Percentiles rank a stretch among this genome's conserved stretches.
Conservation (phyloP, 2,888 invertebrate genomes). For the Ommatoiulus sabulosus region DNA sequence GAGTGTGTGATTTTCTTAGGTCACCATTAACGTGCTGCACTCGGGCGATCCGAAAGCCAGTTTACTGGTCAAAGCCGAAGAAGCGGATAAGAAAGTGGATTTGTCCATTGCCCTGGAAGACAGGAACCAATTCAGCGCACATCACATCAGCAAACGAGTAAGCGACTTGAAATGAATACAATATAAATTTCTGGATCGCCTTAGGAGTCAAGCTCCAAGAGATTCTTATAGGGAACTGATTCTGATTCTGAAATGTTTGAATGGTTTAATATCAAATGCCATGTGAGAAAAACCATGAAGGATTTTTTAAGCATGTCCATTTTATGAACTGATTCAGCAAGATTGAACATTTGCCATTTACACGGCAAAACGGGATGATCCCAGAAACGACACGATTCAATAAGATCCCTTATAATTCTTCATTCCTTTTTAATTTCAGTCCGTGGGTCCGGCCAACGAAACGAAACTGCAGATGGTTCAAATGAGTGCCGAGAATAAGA, state of each 20-base stretch:
- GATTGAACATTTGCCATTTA: no score
- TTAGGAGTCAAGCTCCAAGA: no score
- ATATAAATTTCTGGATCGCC: no score
- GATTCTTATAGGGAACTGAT: no score
- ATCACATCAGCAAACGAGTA: slow-evolving; percentile 49
- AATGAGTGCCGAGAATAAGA: background rate
- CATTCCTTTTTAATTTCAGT: background rate
- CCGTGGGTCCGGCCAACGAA: background rate
- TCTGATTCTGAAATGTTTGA: no score
- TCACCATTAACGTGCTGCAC: slow-evolving; percentile 11
- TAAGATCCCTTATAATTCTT: no score
- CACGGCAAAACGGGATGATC: no score
- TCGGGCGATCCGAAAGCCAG: background rate
- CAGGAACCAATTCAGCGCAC: background rate
- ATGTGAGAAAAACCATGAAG: no score
- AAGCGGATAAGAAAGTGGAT: background rate
- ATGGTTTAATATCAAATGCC: no score
- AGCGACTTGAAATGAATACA: background rate
- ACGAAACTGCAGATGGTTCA: slow-evolving; percentile 50
- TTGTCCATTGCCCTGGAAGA: background rate
- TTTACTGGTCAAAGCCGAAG: background rate
- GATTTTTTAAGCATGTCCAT: no score
- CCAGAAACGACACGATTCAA: no score
- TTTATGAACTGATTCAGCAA: no score
- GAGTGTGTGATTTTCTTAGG: background rate